Evolutionary conservation across 2,888 invertebrate genomes (phyloP).

Genomic region (Norana najaformis): DNA sequence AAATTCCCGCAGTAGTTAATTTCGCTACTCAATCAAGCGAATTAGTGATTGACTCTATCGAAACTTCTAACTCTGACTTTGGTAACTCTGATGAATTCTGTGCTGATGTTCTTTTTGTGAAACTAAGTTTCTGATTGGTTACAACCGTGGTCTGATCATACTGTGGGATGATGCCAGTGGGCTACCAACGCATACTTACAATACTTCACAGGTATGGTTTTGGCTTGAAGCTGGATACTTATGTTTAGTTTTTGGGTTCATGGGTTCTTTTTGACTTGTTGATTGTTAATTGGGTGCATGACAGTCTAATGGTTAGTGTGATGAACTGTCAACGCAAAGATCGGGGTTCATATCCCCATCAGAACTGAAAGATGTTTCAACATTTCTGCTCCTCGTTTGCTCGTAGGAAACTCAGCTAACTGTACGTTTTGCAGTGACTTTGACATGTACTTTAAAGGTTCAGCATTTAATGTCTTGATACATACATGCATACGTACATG

Average conservation of each 20-base stretch:
- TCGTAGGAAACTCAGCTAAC: not conserved
- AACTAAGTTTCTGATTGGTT: slow-evolving; percentile 76
- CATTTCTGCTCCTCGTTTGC: not conserved
- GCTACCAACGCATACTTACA: slow-evolving; percentile 61
- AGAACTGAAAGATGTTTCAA: not conserved
- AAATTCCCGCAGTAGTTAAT: no score
- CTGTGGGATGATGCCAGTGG: slow-evolving; percentile 74
- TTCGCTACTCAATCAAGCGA: no score
- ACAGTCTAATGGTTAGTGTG: not conserved
- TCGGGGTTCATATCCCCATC: not conserved
- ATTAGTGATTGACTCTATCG: no score
- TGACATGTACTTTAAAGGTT: no score
- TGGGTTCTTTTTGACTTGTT: no score
- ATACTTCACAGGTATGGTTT: slow-evolving; percentile 54
- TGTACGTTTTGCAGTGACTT: no score
- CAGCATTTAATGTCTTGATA: no score
- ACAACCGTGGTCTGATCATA: slow-evolving; percentile 89
- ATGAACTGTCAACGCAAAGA: not conserved
- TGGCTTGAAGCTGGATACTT: not conserved
- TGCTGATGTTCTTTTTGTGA: not conserved
- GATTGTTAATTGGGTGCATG: no score
- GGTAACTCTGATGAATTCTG: no score
- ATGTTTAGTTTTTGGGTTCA: no score
- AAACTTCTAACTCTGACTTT: no score
- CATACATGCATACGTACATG: no score